Base-by-base conservation (phyloP, 2,797 vertebrate genomes). In the Botia almorhae region DNA sequence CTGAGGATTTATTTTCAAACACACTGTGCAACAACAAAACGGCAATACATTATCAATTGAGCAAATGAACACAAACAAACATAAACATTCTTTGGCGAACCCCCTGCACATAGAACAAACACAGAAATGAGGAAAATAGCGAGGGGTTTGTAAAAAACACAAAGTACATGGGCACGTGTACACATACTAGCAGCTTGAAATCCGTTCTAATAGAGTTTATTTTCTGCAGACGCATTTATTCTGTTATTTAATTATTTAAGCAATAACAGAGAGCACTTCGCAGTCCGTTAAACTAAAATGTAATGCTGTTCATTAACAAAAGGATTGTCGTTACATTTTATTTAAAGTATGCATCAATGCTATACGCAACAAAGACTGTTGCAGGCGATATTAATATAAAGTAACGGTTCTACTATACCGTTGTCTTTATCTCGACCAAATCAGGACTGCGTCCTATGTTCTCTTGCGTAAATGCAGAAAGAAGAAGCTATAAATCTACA, bases 301-400 rank as follows among this genome's bases (percentile, higher is more conserved):
- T 16, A 23, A 39, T 13, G 2, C 1, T 39, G 8, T 26, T 71
- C 46, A 71, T 43, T 63, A 7, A 53, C 19, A 51, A 72, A 26
- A 19, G 13, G 0, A n/a, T 7, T 53, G 19, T 33, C 58, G 33
- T 65, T 55, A 13, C 3, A 33, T 72, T 80, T 64, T 7, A 71
- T 26, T 53, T 29, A 65, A 56, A 53, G 19, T 64, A 72, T 23
- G 23, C 55, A 12, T 70, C n/a, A 17, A 51, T 78, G 26, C 29
- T 51, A 5, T 26, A 26, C 13, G 46, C 19, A 39, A 71, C 68
- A 78, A 78, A 78, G 68, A 14, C 60, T 50, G 4, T 61, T 48
- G 17, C 14, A 14, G 4, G 33, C 67, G 51, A 58, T 7, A 17
- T 4, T 43, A 1, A 36, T 7, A 39, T 12, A 67, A 56, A 16